A percentile compares a stretch with the other conserved stretches of the same genome.
Conservation (phyloP, 1,140 invertebrate genomes). For the Apis florea region DNA sequence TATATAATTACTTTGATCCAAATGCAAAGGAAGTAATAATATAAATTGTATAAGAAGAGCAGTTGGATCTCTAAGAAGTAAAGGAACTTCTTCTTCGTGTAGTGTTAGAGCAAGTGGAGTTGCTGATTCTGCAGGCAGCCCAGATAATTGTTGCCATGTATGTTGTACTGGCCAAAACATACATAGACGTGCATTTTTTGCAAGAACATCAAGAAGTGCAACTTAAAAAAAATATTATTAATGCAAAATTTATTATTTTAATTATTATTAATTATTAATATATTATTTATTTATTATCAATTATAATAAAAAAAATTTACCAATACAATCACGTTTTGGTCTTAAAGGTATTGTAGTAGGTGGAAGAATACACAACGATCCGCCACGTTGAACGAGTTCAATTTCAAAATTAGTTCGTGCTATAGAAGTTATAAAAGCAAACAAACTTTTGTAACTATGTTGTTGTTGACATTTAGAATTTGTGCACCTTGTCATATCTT, state of each 20-base stretch:
- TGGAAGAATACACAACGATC: constrained; percentile 84
- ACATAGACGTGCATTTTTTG: constrained; percentile 88
- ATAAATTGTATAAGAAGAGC: constrained; percentile 93
- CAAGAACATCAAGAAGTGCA: constrained; percentile 92
- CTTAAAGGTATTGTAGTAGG: constrained; percentile 83
- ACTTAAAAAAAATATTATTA: constrained; percentile 81
- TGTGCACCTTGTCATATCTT: constrained; percentile 93
- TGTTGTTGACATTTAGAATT: constrained; percentile 83
- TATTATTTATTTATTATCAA: not conserved
- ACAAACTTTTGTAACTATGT: constrained; percentile 85
- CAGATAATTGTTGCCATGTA: constrained; percentile 84
- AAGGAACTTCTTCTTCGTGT: constrained; percentile 86
- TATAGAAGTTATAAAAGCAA: constrained; percentile 94
- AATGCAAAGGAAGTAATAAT: constrained; percentile 89
- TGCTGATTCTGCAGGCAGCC: constrained; percentile 73
- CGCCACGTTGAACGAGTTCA: constrained; percentile 92
- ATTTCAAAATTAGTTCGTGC: constrained; percentile 96
- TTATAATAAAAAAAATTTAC: constrained; percentile 77
- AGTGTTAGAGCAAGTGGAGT: constrained; percentile 76
- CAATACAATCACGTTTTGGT: constrained; percentile 93
- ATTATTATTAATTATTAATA: not conserved
- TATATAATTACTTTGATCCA: constrained; percentile 90
- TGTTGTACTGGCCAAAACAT: constrained; percentile 85
- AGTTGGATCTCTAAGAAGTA: constrained; percentile 91
- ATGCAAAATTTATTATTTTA: not conserved